Conservation (phyloP, 2,888 invertebrate species). For the Phytoseiulus persimilis region DNA sequence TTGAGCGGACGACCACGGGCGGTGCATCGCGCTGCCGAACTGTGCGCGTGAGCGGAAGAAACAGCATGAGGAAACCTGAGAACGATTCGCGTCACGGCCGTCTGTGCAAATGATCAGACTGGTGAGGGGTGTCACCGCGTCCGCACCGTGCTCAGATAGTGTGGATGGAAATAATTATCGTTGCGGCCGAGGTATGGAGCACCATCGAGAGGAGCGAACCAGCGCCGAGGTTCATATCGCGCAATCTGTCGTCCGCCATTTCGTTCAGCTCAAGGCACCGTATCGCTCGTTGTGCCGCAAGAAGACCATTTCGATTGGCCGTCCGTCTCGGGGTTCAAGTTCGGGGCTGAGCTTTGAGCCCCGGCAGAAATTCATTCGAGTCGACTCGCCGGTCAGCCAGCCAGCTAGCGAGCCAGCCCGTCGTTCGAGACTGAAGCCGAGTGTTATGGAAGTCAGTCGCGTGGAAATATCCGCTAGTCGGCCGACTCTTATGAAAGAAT, state of each 20-base stretch:
- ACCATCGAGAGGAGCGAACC: background rate
- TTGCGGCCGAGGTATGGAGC: background rate
- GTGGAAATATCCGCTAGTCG: constrained; percentile 21
- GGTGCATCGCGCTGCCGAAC: background rate
- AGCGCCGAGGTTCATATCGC: background rate
- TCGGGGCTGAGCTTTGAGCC: background rate
- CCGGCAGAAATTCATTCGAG: background rate
- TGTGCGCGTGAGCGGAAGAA: too few species aligned
- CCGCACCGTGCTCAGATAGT: background rate
- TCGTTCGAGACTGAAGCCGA: background rate
- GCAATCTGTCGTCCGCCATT: background rate
- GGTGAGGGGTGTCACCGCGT: background rate
- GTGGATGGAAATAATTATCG: background rate
- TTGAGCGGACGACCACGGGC: background rate
- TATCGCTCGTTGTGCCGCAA: background rate
- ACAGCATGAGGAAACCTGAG: background rate
- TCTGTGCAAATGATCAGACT: background rate
- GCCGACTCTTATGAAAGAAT: background rate
- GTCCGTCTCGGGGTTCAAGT: background rate
- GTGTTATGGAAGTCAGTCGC: constrained; percentile 35
- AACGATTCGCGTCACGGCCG: background rate
- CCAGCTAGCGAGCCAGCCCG: too few species aligned
- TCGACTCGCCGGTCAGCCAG: background rate
- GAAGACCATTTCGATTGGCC: background rate
- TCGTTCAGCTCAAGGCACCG: background rate